A percentile compares a stretch with the other conserved stretches of the same genome.
phyloP scores from a whole-genome alignment of 2,797 vertebrate genomes.

The Novumbra hubbsi region DNA sequence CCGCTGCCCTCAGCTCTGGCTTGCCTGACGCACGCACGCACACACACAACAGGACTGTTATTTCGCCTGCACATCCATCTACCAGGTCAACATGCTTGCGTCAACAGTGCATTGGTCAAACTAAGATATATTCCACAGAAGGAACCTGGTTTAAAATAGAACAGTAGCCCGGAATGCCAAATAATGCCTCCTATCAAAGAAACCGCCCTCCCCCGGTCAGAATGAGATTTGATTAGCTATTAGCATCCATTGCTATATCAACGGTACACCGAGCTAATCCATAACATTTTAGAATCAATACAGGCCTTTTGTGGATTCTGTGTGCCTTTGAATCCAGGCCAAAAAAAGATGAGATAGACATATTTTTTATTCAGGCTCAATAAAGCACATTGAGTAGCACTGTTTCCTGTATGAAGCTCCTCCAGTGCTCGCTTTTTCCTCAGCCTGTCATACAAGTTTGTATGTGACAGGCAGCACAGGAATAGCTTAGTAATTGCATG shows the following conservation, averaged over 20 bases:
- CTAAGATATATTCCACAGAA: neutral
- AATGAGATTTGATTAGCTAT: too few species aligned
- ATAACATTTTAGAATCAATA: too few species aligned
- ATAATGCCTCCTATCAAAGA: too few species aligned
- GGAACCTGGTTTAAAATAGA: neutral
- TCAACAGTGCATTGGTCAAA: neutral
- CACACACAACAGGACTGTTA: constrained; percentile 8
- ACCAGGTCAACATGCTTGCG: neutral
- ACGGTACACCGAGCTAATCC: too few species aligned
- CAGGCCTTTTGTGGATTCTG: neutral
- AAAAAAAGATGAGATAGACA: neutral
- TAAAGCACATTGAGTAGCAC: neutral
- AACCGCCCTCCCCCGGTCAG: too few species aligned
- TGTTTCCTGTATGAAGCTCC: too few species aligned
- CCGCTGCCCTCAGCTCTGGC: constrained; percentile 79
- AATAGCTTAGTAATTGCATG: neutral
- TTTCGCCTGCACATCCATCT: neutral
- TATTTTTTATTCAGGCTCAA: neutral
- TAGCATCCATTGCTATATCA: too few species aligned
- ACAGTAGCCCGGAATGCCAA: neutral
- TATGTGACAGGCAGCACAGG: neutral
- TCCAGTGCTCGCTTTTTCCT: neutral
- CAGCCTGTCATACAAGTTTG: neutral
- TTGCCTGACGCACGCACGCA: constrained; percentile 71
- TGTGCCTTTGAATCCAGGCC: neutral